Evolutionary conservation across 2,888 invertebrate species (phyloP), one percentile per base, ranked within the genome.

Genomic region (Charanyca ferruginea): DNA sequence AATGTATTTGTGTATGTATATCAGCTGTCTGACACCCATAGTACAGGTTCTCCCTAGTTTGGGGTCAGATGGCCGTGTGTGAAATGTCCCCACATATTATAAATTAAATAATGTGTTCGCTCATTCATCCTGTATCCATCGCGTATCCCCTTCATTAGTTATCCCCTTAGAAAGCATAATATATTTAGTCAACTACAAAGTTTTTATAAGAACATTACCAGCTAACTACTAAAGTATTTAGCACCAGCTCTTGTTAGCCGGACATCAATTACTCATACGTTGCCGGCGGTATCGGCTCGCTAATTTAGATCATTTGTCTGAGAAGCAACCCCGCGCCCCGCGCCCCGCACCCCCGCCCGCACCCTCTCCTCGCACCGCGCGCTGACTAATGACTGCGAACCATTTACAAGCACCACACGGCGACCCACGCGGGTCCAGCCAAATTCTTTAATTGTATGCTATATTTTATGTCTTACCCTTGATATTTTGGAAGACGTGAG

Each of bases 251-350:
- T 28, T 22, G 42, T 52, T 47, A 42, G 25, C 3, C n/a, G 23
- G 18, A 55, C 22, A 55, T 41, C 18, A 41, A 64, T 71, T 53
- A 68, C 47, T 62, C 51, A 48, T 55, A 35, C 32, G 28, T 42
- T 41, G 55, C 38, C 32, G 51, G 55, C 58, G 65, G 49, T 57
- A 57, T 61, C 48, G 38, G 55, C 44, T 62, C 54, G 68, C 66
- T 78, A 80, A 80, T 81, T 80, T 59, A 48, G 48, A 69, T 67
- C 79, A 76, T 84, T 80, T 80, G 77, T 81, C 80, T 67, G 69
- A 55, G 35, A 18, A 57, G 42, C 51, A 28, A 16, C 7, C 16
- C 16, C 32, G 35, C 55, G 6, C 35, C 23, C 32, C 35, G 13
- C 22, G n/a, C 41, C 16, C 16, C 9, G 3, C 25, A 8, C 38